Conservation (phyloP, 2,797 vertebrate species). For the Eutrigla gurnardus region DNA sequence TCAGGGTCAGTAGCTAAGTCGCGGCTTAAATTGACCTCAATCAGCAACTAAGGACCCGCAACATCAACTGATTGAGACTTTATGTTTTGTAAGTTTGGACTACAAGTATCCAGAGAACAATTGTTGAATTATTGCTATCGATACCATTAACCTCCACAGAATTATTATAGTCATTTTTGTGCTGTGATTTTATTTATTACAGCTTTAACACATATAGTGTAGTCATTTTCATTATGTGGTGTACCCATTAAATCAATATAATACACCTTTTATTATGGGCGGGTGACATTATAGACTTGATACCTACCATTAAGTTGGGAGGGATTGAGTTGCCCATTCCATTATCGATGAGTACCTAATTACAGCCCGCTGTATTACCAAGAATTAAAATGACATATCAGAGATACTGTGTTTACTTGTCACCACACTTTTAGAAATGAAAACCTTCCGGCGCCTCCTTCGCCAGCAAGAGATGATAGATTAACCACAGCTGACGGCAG, state of each 20-base stretch:
- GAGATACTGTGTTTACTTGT: conserved; percentile 22
- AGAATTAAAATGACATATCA: conserved; percentile 12
- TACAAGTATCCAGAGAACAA: conserved; percentile 3
- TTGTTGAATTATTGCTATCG: conserved; percentile 24
- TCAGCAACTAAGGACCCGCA: neutral
- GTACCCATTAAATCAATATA: conserved; percentile 39
- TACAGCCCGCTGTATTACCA: conserved; percentile 1
- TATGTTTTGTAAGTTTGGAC: neutral
- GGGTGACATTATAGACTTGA: conserved; percentile 7
- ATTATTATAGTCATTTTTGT: conserved; percentile 30
- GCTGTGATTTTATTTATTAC: conserved; percentile 33
- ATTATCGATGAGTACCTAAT: conserved; percentile 21
- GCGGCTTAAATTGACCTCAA: neutral
- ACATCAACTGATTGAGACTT: neutral
- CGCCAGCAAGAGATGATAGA: conserved; percentile 33
- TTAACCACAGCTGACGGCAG: conserved; percentile 50
- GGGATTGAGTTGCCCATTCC: conserved; percentile 15
- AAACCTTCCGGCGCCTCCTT: neutral
- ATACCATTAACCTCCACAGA: conserved; percentile 37
- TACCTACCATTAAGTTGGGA: conserved; percentile 7
- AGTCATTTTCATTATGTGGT: conserved; percentile 35
- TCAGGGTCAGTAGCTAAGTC: neutral
- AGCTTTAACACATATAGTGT: conserved; percentile 18
- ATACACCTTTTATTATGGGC: conserved; percentile 17
- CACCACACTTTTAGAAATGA: neutral